Conservation (phyloP, 1,140 invertebrate genomes). For the Vollenhovia emeryi region DNA sequence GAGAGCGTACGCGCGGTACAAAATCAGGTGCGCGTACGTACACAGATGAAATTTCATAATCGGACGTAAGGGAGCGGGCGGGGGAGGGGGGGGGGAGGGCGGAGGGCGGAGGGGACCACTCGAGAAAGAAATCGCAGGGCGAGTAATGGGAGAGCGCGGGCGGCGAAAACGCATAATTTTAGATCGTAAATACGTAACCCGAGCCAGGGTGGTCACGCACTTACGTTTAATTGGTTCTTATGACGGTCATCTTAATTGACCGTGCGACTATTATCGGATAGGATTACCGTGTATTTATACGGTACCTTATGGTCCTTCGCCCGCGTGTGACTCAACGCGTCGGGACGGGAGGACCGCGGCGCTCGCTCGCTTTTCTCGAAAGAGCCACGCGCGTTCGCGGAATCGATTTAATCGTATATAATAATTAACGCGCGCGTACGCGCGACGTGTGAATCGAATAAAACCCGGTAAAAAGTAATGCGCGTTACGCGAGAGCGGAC, state of each 20-base stretch:
- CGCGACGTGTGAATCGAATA: neutral
- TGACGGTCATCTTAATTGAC: slow-evolving; percentile 75
- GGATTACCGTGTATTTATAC: slow-evolving; percentile 75
- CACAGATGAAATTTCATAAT: slow-evolving; percentile 64
- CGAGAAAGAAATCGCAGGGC: slow-evolving; percentile 51
- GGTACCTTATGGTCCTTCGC: slow-evolving; percentile 62
- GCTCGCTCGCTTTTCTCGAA: slow-evolving; percentile 23
- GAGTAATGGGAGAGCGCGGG: slow-evolving; percentile 56
- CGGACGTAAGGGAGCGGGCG: neutral
- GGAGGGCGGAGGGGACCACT: neutral
- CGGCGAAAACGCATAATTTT: slow-evolving; percentile 71
- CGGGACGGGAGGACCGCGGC: slow-evolving; percentile 9
- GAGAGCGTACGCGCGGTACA: neutral
- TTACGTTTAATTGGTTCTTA: slow-evolving; percentile 78
- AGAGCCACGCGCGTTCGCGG: slow-evolving; percentile 2
- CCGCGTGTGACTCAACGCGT: slow-evolving; percentile 49
- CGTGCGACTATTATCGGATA: slow-evolving; percentile 74
- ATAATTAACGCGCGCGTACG: neutral
- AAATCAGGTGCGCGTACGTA: slow-evolving; percentile 29
- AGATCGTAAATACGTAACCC: slow-evolving; percentile 77
- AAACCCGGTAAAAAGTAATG: neutral
- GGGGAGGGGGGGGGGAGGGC: neutral
- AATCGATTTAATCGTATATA: slow-evolving; percentile 34
- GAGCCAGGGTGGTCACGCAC: slow-evolving; percentile 67
- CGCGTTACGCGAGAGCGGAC: neutral